Conservation (phyloP, 2,888 invertebrate genomes). For the Melangyna quadrimaculata region DNA sequence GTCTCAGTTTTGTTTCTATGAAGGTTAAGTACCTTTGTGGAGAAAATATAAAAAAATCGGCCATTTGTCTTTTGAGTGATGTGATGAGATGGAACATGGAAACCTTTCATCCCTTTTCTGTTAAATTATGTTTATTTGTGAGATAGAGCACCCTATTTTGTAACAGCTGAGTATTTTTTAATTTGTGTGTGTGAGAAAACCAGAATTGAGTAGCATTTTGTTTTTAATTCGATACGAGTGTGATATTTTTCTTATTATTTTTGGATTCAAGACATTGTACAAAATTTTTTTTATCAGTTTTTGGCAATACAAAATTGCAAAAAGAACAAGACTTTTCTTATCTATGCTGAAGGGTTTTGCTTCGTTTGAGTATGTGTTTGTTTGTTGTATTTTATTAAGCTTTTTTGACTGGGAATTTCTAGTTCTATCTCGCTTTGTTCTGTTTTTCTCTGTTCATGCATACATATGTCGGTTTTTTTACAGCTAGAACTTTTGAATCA, state of each 20-base stretch:
- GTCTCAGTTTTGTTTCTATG: neutral
- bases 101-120: slow-evolving; percentile 58
- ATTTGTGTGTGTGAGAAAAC: slow-evolving; percentile 64
- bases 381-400: slow-evolving; percentile 26
- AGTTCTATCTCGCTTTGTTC: slow-evolving; percentile 49
- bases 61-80: slow-evolving; percentile 31
- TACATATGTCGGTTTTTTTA: slow-evolving; percentile 7
- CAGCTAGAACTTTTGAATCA: slow-evolving; percentile 39
- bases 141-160: slow-evolving; percentile 59
- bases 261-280: too few relatives aligned
- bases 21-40: neutral
- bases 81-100: neutral
- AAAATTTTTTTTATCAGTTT: neutral
- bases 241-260: neutral
- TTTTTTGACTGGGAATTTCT: slow-evolving; percentile 30
- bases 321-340: slow-evolving; percentile 19
- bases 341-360: slow-evolving; percentile 27
- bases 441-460: neutral
- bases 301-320: neutral
- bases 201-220: neutral
- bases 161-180: slow-evolving; percentile 67
- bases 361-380: neutral
- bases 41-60: slow-evolving; percentile 12
- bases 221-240: neutral
- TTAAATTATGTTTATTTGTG: slow-evolving; percentile 51